Base-by-base conservation (phyloP, 2,113 vertebrate species). In the Girardinichthys multiradiatus region DNA sequence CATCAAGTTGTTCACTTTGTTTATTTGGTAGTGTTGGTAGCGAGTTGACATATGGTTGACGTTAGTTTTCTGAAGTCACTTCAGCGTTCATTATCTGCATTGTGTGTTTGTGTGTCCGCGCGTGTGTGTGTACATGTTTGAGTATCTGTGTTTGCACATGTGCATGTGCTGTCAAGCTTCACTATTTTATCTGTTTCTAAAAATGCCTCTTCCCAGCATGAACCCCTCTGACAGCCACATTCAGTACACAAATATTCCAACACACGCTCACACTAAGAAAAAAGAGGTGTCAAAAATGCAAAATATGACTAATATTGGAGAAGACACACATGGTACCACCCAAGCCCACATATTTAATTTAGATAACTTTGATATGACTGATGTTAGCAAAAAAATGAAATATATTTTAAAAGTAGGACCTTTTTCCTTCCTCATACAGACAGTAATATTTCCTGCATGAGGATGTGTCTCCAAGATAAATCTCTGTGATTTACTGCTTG, bases 151-250 rank as follows among this genome's bases (percentile, higher is more conserved):
- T 66, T 45, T 68, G 66, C 58, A 61, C 26, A 42, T 29, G 61
- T 24, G 57, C 57, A 15, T 24, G 37, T 57, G 81, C 80, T 91
- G 90, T 91, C 91, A 92, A 91, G 84, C 85, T 82, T 72, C 73
- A 72, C 68, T 72, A 88, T 92, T 92, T 91, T 84, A 91, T 91
- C 85, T 90, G 85, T 81, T 83, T 83, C 80, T 83, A 88, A 89
- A 90, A 86, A 86, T 87, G 82, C 84, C 75, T 76, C 82, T 88
- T 87, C 81, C 78, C 80, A 69, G 65, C 73, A 77, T 89, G 83
- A 80, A 82, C 78, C 4, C 74, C 70, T 72, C 86, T 88, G 91
- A 89, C 89, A 91, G 85, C 80, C 76, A 54, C 42, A 64, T 70
- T 84, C 82, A 68, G 35, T 66, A 74, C 68, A 73, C 45, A 35